Percentiles rank a stretch among this genome's conserved stretches.
Conservation (phyloP, 2,888 invertebrate genomes). For the Acleris emargana region DNA sequence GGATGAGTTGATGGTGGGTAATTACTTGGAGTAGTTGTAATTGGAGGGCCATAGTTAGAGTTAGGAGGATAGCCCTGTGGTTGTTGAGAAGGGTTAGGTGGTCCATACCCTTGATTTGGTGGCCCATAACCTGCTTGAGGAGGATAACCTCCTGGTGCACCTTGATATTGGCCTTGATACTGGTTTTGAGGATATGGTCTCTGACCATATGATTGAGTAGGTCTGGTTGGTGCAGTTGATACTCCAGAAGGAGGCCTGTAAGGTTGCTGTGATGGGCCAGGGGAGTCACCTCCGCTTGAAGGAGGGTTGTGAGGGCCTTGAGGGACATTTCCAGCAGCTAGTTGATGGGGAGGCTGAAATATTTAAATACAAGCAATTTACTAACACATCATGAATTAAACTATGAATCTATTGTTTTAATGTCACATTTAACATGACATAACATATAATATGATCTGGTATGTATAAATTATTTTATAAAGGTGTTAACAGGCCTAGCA, state of each 20-base stretch:
- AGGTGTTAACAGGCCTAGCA: too few species aligned
- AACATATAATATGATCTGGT: too few species aligned
- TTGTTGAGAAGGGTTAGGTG: constrained; percentile 84
- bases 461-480: too few species aligned
- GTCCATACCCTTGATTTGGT: constrained; percentile 86
- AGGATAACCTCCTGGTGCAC: constrained; percentile 84
- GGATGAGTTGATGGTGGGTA: constrained; percentile 82
- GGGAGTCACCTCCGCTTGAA: constrained; percentile 64
- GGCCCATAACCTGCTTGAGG: constrained; percentile 88
- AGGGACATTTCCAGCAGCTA: constrained; percentile 78
- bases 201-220: constrained; percentile 87
- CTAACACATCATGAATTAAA: too few species aligned
- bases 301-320: constrained; percentile 70
- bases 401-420: too few species aligned
- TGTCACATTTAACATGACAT: too few species aligned
- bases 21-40: constrained; percentile 82
- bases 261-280: constrained; percentile 74
- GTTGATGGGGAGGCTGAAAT: constrained; percentile 82
- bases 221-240: constrained; percentile 82
- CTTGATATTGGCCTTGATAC: constrained; percentile 85
- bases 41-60: constrained; percentile 85
- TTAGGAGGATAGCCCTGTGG: constrained; percentile 87
- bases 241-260: constrained; percentile 80
- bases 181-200: constrained; percentile 87
- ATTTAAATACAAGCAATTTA: not conserved